phyloP scores from a whole-genome alignment of 2,113 vertebrate genomes.

The Apeltes quadracus region DNA sequence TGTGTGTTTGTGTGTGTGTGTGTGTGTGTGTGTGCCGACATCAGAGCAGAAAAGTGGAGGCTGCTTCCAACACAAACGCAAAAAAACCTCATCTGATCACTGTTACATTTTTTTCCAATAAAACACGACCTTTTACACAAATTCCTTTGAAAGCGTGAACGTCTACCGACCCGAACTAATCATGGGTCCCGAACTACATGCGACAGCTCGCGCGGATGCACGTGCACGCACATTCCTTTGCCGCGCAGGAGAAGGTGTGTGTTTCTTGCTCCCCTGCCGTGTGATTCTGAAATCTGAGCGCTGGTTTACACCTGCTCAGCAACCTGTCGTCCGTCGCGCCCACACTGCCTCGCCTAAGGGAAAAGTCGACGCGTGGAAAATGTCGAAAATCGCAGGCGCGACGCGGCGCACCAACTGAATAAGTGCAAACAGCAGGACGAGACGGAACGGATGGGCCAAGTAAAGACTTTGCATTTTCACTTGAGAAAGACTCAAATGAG shows the following conservation, averaged over 20 bases:
- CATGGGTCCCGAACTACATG: not conserved
- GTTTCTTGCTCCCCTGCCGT: conserved; percentile 34
- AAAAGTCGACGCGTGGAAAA: conserved; percentile 71
- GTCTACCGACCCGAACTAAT: not conserved
- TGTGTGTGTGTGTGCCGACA: conserved; percentile 46
- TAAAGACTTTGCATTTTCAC: conserved; percentile 77
- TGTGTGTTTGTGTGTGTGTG: conserved; percentile 30
- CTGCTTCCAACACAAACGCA: conserved; percentile 72
- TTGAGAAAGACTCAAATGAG: conserved; percentile 77
- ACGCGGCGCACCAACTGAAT: conserved; percentile 62
- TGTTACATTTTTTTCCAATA: conserved; percentile 11
- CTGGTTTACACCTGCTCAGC: conserved; percentile 80
- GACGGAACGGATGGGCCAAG: conserved; percentile 65
- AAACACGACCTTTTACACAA: not conserved
- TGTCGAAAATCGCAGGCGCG: conserved; percentile 63
- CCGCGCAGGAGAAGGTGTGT: conserved; percentile 41
- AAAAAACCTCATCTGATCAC: conserved; percentile 39
- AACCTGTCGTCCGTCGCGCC: conserved; percentile 73
- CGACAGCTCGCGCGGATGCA: conserved; percentile 1
- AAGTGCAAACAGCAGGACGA: conserved; percentile 76
- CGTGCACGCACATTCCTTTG: conserved; percentile 27
- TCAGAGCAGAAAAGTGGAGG: conserved; percentile 65
- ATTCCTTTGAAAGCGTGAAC: not conserved
- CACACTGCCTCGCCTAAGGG: conserved; percentile 69
- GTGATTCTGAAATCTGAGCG: conserved; percentile 61